phyloP scores from a whole-genome alignment of 2,113 vertebrate species.

The Sus scrofa region T2T-Sscrofa CM000822.6:981001-981500 shows the following conservation, averaged over 20 bases:
- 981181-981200: neutral
- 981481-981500: too few relatives aligned
- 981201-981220: neutral
- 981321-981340: too few relatives aligned
- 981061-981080: neutral
- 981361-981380: too few relatives aligned
- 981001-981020: neutral
- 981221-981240: neutral
- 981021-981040: neutral
- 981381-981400: too few relatives aligned
- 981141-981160: neutral
- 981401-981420: too few relatives aligned
- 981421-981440: too few relatives aligned
- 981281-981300: neutral
- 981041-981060: neutral
- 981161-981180: neutral
- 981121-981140: neutral
- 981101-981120: neutral
- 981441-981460: too few relatives aligned
- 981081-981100: neutral
- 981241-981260: neutral
- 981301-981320: neutral
- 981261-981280: neutral
- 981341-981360: too few relatives aligned
- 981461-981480: too few relatives aligned